Evolutionary conservation across 2,888 invertebrate species (phyloP).

Genomic region (Kryphioiulus occultus): DNA sequence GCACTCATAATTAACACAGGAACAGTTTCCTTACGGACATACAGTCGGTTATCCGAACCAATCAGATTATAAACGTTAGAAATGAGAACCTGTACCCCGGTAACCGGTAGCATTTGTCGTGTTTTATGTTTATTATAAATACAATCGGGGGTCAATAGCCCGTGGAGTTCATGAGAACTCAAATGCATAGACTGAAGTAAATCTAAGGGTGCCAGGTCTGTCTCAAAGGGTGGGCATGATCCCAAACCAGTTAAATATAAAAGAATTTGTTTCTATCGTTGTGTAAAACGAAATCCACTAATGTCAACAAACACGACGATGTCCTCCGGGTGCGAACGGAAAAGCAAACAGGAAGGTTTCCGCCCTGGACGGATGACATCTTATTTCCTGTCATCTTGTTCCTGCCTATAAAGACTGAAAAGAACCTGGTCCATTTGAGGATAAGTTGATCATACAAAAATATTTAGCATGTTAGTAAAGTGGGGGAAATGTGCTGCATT

Average conservation of each 20-base stretch:
- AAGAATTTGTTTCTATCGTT: not conserved
- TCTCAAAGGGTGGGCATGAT: not conserved
- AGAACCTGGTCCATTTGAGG: too few relatives aligned
- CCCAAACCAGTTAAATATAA: not conserved
- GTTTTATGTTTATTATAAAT: not conserved
- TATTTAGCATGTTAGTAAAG: too few relatives aligned
- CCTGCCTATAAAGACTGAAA: too few relatives aligned
- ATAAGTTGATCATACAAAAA: too few relatives aligned
- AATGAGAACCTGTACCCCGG: not conserved
- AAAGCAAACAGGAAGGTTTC: not conserved
- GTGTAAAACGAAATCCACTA: not conserved
- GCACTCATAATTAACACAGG: too few relatives aligned
- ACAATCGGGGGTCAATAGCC: not conserved
- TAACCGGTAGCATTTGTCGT: not conserved
- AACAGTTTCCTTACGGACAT: too few relatives aligned
- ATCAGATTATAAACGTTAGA: too few relatives aligned
- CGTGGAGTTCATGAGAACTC: not conserved
- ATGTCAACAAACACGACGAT: not conserved
- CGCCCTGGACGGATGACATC: not conserved
- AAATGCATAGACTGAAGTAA: not conserved
- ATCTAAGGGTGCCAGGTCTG: not conserved
- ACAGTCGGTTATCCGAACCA: too few relatives aligned
- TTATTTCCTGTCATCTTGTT: not conserved
- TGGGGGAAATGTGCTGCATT: too few relatives aligned
- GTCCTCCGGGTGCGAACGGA: not conserved